Evolutionary conservation across 1,140 invertebrate species (phyloP).

Genomic region (Pteromalus puparum): DNA sequence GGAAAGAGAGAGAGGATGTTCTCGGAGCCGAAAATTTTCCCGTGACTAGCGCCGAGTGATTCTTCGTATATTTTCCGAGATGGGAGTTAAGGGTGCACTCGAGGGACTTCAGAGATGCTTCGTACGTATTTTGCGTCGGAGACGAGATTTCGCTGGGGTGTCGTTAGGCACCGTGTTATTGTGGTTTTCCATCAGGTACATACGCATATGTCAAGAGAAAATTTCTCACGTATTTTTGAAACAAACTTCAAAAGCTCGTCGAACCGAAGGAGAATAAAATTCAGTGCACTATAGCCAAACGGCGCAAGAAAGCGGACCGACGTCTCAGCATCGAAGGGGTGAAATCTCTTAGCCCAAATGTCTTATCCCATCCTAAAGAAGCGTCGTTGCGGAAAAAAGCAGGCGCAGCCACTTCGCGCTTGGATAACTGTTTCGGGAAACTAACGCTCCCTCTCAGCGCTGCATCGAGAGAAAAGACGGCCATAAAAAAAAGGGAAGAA

Average conservation of each 20-base stretch:
- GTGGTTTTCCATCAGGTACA: too few relatives aligned
- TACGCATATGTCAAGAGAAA: too few relatives aligned
- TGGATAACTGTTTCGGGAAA: neutral
- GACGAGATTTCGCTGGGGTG: too few relatives aligned
- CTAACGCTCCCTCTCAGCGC: neutral
- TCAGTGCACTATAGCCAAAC: too few relatives aligned
- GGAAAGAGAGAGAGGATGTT: neutral
- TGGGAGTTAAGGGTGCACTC: too few relatives aligned
- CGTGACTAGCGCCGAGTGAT: neutral
- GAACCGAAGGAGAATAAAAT: too few relatives aligned
- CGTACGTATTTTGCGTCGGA: too few relatives aligned
- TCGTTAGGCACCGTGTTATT: too few relatives aligned
- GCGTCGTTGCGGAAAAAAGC: neutral
- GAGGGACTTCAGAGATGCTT: too few relatives aligned
- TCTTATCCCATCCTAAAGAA: neutral
- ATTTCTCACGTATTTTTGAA: too few relatives aligned
- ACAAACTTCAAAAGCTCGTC: too few relatives aligned
- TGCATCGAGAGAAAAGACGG: neutral
- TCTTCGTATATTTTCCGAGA: neutral
- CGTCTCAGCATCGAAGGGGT: neutral
- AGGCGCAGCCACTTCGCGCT: neutral
- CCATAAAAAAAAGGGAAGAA: constrained; percentile 7
- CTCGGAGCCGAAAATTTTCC: neutral
- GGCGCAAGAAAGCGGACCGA: neutral
- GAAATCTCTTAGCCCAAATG: constrained; percentile 4